Base-by-base conservation (phyloP, 2,797 vertebrate genomes). In the Glyptemys insculpta region DNA sequence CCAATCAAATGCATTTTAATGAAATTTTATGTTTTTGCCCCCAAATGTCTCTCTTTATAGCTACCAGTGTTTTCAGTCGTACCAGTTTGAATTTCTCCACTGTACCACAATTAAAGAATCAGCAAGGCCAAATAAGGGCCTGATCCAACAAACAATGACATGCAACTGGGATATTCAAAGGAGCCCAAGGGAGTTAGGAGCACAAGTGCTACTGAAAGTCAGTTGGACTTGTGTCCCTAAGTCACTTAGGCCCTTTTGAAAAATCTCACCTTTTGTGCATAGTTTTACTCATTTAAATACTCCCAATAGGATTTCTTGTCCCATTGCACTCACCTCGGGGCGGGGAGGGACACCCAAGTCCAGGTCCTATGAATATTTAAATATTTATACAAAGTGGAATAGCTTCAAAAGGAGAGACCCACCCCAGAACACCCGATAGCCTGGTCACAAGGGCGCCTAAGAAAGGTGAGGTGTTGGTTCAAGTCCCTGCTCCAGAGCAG, bases 101-200 rank as follows among this genome's bases (percentile, higher is more conserved):
- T 72, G 6, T 47, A 47, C 47, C 79, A 87, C 86, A 82, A 89
- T 81, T 37, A 49, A 31, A 31, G 15, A 49, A 9, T 78, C 15
- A 49, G 44, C 27, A 31, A 49, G 8, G 27, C 25, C 27, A 49
- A 31, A 78, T 44, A 31, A 41, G 50, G 91, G 62, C 57, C 0
- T 84, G 57, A 94, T 49, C 62, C 78, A 89, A 78, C 56, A 93
- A 94, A 81, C 34, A 5, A 53, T 85, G 92, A 54, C 52, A 86
- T 44, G 29, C 0, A 2, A 72, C 72, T 88, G 14, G 7, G n/a
- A 87, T 92, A 92, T 92, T 94, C 47, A 74, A 27, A 74, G 37
- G 37, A 41, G 12, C 12, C 41, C 87, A 90, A 90, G 72, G 87
- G 94, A 94, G 21, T 0, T 1, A 78, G 83, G 62, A 83, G 31